phyloP scores from a whole-genome alignment of 2,888 invertebrate genomes.

The Diarsia brunnea region DNA sequence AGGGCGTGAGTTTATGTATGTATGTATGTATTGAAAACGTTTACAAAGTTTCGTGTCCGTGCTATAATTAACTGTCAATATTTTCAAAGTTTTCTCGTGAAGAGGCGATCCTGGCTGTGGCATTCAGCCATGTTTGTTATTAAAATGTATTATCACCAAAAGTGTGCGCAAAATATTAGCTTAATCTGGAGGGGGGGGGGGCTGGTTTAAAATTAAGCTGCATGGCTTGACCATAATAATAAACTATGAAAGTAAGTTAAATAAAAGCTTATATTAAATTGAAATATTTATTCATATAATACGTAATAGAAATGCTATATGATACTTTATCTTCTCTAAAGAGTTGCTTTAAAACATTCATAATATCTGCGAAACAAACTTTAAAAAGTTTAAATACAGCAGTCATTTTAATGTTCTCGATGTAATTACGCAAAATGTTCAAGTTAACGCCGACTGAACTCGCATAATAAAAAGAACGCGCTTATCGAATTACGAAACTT shows the following conservation, averaged over 20 bases:
- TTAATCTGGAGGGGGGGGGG: background rate
- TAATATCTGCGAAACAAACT: slow-evolving; percentile 1
- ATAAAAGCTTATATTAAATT: background rate
- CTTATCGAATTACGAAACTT: slow-evolving; percentile 47
- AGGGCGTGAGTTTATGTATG: no score
- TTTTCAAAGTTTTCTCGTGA: background rate
- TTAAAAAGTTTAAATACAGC: slow-evolving; percentile 27
- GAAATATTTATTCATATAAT: background rate
- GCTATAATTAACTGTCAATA: no score
- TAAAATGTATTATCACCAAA: background rate
- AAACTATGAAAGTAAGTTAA: background rate
- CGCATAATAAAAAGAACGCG: slow-evolving; percentile 45
- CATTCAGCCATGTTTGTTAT: background rate
- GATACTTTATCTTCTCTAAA: background rate
- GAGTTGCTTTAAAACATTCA: slow-evolving; percentile 1
- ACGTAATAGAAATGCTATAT: background rate
- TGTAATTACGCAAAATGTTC: slow-evolving; percentile 51
- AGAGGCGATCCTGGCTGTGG: no score
- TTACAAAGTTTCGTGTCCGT: background rate
- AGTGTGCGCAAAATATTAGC: background rate
- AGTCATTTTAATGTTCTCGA: slow-evolving; percentile 31
- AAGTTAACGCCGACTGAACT: slow-evolving; percentile 53
- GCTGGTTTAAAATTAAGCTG: background rate
- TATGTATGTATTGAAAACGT: no score
- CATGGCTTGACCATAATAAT: background rate